phyloP scores from a whole-genome alignment of 2,888 invertebrate species.

The Drosophila merina region DNA sequence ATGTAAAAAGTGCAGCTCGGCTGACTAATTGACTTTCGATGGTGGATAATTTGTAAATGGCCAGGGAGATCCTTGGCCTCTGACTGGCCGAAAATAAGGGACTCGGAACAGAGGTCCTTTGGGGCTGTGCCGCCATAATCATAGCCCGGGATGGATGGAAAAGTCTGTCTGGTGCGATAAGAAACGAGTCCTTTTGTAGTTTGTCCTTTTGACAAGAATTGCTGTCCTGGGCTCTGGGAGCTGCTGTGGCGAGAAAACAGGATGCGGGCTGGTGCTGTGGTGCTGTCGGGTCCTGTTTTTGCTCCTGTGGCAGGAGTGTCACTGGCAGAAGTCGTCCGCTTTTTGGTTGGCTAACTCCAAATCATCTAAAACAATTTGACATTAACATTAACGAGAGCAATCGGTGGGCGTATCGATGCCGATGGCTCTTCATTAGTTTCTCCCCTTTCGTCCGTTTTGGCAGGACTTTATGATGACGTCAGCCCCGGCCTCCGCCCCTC shows the following conservation, averaged over 20 bases:
- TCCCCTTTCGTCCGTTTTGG: not conserved
- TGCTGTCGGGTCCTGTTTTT: conserved; percentile 1
- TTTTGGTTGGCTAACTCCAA: conserved; percentile 17
- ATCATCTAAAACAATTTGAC: conserved; percentile 73
- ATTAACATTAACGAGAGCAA: conserved; percentile 74
- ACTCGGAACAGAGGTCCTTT: not conserved
- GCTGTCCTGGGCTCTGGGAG: not conserved
- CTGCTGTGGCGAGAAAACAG: not conserved
- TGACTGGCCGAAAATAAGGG: conserved; percentile 9
- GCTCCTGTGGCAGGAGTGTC: conserved; percentile 22
- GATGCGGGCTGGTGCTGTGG: not conserved
- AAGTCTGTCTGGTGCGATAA: conserved; percentile 8
- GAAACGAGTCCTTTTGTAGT: conserved; percentile 3
- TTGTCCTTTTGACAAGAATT: conserved; percentile 2
- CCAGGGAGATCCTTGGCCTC: conserved; percentile 4
- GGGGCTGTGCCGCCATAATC: not conserved
- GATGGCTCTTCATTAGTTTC: not conserved
- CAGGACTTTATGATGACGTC: conserved; percentile 71
- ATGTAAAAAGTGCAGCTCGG: not conserved
- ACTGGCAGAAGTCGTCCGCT: conserved; percentile 33
- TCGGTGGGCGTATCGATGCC: conserved; percentile 32
- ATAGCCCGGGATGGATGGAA: conserved; percentile 3
- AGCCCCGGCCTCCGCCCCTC: conserved; percentile 14
- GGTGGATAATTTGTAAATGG: conserved; percentile 23
- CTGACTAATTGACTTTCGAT: conserved; percentile 29